Base-by-base conservation (phyloP, 92 coral and sea anemone genomes). In the Parazoanthus atlanticus region DNA sequence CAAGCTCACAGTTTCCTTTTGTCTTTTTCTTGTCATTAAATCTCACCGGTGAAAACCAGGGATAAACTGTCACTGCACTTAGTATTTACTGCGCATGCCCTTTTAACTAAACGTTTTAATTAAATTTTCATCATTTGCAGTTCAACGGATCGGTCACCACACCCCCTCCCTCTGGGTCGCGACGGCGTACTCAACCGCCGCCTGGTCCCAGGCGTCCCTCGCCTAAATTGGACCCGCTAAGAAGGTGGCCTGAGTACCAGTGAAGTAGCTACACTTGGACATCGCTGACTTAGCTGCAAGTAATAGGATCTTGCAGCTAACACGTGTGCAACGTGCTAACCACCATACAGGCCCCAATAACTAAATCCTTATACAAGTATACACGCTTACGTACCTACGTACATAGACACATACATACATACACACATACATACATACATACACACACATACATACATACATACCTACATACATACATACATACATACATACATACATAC, bases 201-300 rank as follows among this genome's bases (percentile, higher is more conserved):
- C 87, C 87, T 13, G 78, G 87, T 10, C 87, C 79, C 64, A 70
- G 87, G 78, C 87, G 87, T 9, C 87, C 79, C 13, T 84, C 87
- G 6, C 87, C 87, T 31, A 84, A 84, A 84, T 77, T 84, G 12
- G 87, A 84, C 67, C 87, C 87, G 2, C 41, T 84, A 56, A 84
- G 67, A 52, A 84, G 87, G 79, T 84, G 87, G 87, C 87, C 87
- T 84, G 87, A 84, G 46, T 84, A 84, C 87, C 78, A 84, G 67
- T 84, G 29, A 84, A 84, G 33, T 41, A 26, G 79, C 75, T 30
- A 4, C 28, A 21, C 43, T 19, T 29, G 6, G 25, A 15, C 65
- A 56, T 56, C 65, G 4, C 25, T 56, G 65, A 17, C 65, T 56
- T 21, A 6, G 69, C 28, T 61, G 69, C 69, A 61, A 61, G 69